Percentiles rank a stretch among this genome's conserved stretches.
These are phyloP conservation scores for Apeltes quadracus DNA, from an alignment of 2,113 vertebrate species.

Conservation along the genomic window DNA sequence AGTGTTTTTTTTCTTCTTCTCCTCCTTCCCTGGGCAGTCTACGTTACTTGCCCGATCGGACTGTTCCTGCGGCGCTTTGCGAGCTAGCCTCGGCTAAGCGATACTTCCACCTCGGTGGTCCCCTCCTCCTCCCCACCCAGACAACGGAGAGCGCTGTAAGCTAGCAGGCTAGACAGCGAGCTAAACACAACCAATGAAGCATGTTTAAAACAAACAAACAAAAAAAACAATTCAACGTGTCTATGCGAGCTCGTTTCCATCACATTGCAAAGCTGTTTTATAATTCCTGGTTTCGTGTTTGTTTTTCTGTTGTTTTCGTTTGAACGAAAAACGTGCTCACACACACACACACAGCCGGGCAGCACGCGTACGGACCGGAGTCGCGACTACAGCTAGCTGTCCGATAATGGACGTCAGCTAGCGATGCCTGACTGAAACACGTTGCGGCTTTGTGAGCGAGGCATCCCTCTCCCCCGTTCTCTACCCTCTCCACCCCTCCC, in stretches of 20 bases:
- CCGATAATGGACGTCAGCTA: constrained; percentile 70
- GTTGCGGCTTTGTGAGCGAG: constrained; percentile 63
- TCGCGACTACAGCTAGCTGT: constrained; percentile 57
- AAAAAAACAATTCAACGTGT: neutral
- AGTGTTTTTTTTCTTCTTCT: constrained; percentile 31
- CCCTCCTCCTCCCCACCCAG: constrained; percentile 19
- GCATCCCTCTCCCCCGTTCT: constrained; percentile 14
- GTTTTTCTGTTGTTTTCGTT: constrained; percentile 47
- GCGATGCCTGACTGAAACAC: constrained; percentile 58
- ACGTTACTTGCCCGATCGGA: constrained; percentile 62
- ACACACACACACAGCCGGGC: constrained; percentile 43
- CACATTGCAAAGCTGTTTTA: neutral
- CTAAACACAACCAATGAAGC: constrained; percentile 43
- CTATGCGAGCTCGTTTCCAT: neutral
- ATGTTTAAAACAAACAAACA: neutral
- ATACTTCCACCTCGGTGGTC: constrained; percentile 70
- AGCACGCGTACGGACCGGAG: constrained; percentile 39
- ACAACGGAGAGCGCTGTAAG: constrained; percentile 66
- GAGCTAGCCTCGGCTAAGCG: constrained; percentile 70
- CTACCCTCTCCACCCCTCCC: no score
- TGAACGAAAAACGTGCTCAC: constrained; percentile 44
- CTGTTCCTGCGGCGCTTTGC: constrained; percentile 78
- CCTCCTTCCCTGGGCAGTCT: constrained; percentile 35
- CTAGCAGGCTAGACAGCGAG: constrained; percentile 50
- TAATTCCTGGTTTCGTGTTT: constrained; percentile 3